Percentiles rank a stretch among this genome's conserved stretches.
Evolutionary conservation across 2,888 invertebrate genomes (phyloP).

Genomic region (Philaethria dido): DNA sequence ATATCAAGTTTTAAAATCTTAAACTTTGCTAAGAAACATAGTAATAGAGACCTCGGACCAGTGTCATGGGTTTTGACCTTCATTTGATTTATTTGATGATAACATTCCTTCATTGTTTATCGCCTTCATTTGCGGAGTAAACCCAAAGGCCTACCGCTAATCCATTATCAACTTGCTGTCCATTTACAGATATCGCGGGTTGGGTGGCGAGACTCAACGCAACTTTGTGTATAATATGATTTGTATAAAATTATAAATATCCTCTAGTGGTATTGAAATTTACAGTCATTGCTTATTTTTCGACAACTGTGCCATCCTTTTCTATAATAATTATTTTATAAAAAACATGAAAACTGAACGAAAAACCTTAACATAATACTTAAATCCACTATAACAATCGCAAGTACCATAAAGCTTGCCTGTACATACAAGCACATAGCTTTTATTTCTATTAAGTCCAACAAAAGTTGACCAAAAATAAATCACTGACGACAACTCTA

Average conservation of each 20-base stretch:
- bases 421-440: slow-evolving; percentile 54
- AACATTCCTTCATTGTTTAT: slow-evolving; percentile 9
- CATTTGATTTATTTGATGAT: slow-evolving; percentile 22
- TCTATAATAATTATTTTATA: neutral
- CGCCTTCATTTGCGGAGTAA: too few relatives aligned
- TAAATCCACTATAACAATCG: slow-evolving; percentile 8
- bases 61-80: slow-evolving; percentile 5
- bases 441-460: slow-evolving; percentile 67
- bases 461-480: slow-evolving; percentile 78
- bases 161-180: too few relatives aligned
- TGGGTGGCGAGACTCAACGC: neutral
- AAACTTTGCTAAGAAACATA: slow-evolving; percentile 4
- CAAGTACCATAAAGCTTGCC: slow-evolving; percentile 30
- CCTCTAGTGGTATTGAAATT: neutral
- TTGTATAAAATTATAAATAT: too few relatives aligned
- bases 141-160: too few relatives aligned
- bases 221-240: neutral
- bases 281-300: neutral
- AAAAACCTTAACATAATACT: neutral
- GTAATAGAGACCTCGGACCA: neutral
- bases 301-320: too few relatives aligned
- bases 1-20: slow-evolving; percentile 18
- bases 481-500: slow-evolving; percentile 80
- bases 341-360: neutral
- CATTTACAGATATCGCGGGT: neutral